phyloP scores from a whole-genome alignment of 2,888 invertebrate genomes.

The Epinotia brunnichana region DNA sequence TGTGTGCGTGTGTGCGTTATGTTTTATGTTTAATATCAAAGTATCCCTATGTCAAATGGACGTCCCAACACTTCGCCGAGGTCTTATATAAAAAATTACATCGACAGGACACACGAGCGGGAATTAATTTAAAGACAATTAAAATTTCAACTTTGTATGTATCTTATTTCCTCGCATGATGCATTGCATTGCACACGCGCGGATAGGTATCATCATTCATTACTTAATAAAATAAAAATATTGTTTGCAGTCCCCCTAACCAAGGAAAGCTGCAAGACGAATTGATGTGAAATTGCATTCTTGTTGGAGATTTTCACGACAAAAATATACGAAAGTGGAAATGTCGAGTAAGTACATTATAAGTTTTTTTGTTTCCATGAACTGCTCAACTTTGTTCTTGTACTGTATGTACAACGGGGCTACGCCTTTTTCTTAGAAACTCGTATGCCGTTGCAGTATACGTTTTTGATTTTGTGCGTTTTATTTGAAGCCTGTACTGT shows the following conservation, averaged over 20 bases:
- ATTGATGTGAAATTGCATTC: constrained; percentile 14
- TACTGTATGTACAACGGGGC: neutral
- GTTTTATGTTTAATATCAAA: no score
- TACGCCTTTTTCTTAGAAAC: neutral
- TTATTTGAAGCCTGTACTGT: neutral
- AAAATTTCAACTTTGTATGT: no score
- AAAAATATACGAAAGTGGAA: constrained; percentile 9
- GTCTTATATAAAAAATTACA: no score
- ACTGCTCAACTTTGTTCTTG: constrained; percentile 3
- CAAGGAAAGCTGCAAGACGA: neutral
- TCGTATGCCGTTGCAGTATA: neutral
- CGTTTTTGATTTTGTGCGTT: neutral
- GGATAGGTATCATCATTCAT: no score
- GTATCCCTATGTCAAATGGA: no score
- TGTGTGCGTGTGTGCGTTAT: no score
- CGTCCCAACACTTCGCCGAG: no score
- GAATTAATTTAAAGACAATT: no score
- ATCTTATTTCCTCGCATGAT: no score
- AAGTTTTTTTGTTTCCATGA: constrained; percentile 24
- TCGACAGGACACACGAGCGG: no score
- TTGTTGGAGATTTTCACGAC: neutral
- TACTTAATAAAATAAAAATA: neutral
- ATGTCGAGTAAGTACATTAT: constrained; percentile 4
- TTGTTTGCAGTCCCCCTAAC: neutral
- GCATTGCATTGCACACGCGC: no score